Percentiles rank a stretch among this genome's conserved stretches.
These are phyloP conservation scores for Eudyptes chrysolophus DNA, from an alignment of 2,113 vertebrate species.

Conservation along the genomic window DNA sequence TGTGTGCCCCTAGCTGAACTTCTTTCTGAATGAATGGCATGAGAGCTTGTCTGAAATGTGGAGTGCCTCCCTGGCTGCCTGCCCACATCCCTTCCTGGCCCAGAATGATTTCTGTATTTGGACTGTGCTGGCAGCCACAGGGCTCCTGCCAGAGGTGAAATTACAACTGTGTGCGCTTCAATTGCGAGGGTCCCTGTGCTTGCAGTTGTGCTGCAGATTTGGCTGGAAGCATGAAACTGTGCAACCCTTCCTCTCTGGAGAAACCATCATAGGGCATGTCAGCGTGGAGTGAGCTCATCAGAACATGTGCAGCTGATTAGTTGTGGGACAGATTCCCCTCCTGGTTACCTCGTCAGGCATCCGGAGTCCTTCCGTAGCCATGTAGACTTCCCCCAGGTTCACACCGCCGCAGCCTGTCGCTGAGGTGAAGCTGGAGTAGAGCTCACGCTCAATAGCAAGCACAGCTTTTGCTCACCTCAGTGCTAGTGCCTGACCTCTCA, in stretches of 20 bases:
- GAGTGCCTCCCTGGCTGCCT: background rate
- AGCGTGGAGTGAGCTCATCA: background rate
- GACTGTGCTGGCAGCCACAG: background rate
- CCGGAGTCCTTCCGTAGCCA: background rate
- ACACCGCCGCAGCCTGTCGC: background rate
- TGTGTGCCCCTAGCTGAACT: background rate
- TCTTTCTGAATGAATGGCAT: too few species aligned
- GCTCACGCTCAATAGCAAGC: accelerated
- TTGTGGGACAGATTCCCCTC: background rate
- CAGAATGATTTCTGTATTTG: background rate
- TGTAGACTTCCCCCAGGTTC: background rate
- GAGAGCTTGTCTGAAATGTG: accelerated
- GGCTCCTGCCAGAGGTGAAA: background rate
- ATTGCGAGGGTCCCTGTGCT: background rate
- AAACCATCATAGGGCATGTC: background rate
- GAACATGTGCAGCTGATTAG: background rate
- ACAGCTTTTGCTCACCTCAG: background rate
- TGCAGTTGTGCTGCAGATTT: background rate
- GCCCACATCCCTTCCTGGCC: background rate
- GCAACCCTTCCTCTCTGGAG: background rate
- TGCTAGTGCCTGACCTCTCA: background rate
- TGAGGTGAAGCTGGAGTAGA: background rate
- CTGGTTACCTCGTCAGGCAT: background rate
- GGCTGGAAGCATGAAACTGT: background rate
- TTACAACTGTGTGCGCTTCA: background rate